phyloP scores from a whole-genome alignment of 2,113 vertebrate species.

The Mirza zaza region DNA sequence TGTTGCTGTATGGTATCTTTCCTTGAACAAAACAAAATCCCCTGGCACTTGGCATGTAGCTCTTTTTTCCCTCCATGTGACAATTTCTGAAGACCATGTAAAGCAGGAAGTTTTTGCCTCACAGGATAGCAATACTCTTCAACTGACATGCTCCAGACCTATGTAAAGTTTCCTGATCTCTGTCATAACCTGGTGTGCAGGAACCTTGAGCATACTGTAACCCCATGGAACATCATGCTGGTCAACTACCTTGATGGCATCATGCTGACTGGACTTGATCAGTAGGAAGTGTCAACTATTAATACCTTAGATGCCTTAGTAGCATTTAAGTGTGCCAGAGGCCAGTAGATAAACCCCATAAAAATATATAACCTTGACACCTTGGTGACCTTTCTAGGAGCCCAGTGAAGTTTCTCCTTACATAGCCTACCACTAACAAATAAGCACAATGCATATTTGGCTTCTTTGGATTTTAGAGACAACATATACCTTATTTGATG shows the following conservation, averaged over 20 bases:
- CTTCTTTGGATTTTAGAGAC: background rate
- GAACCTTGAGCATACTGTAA: background rate
- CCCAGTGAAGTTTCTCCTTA: background rate
- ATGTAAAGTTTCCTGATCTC: background rate
- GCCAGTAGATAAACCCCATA: background rate
- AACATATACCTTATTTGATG: background rate
- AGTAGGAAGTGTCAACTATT: background rate
- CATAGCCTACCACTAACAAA: background rate
- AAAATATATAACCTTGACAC: background rate
- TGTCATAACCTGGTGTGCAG: background rate
- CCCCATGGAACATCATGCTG: background rate
- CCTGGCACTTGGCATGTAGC: background rate
- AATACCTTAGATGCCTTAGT: background rate
- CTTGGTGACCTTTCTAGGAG: background rate
- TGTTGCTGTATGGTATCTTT: background rate
- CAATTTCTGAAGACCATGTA: background rate
- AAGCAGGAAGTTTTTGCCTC: background rate
- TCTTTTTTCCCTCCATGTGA: background rate
- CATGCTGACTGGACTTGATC: background rate
- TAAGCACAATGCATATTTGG: background rate
- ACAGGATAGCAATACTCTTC: background rate
- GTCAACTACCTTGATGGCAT: background rate
- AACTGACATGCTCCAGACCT: background rate
- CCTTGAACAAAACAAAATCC: background rate
- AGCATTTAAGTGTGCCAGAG: background rate